Percentiles rank a stretch among this genome's conserved stretches.
Evolutionary conservation across 2,888 invertebrate genomes (phyloP).

Genomic region (Pseudococcus longispinus): DNA sequence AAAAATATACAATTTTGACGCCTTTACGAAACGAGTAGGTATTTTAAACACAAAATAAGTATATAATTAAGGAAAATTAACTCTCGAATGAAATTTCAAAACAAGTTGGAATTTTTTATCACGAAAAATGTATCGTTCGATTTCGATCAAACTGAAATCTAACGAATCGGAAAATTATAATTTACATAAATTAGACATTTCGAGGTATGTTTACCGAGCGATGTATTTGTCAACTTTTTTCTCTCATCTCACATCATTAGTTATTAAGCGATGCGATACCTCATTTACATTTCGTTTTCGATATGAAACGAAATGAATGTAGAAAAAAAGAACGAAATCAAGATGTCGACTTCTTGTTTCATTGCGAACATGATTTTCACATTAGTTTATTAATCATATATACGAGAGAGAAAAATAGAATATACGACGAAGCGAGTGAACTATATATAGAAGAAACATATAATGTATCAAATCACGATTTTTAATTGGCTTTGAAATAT

Average conservation of each 20-base stretch:
- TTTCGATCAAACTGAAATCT: slow-evolving; percentile 47
- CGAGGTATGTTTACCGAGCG: slow-evolving; percentile 30
- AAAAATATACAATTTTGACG: slow-evolving; percentile 23
- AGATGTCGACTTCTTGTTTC: slow-evolving; percentile 51
- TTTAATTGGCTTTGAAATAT: slow-evolving; percentile 42
- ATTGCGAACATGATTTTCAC: slow-evolving; percentile 54
- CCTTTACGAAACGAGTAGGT: neutral
- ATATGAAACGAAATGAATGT: slow-evolving; percentile 7
- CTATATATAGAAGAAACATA: neutral
- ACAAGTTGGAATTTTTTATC: slow-evolving; percentile 19
- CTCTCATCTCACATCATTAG: slow-evolving; percentile 43
- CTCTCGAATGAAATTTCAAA: slow-evolving; percentile 26
- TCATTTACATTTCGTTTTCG: slow-evolving; percentile 54
- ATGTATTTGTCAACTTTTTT: slow-evolving; percentile 39
- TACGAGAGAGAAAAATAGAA: neutral
- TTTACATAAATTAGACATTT: slow-evolving; percentile 54
- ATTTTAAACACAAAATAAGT: neutral
- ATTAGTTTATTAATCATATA: slow-evolving; percentile 55
- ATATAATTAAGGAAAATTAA: slow-evolving; percentile 10
- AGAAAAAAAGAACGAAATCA: slow-evolving; percentile 25
- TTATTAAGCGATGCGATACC: slow-evolving; percentile 30
- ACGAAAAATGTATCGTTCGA: slow-evolving; percentile 39
- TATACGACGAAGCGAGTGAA: neutral
- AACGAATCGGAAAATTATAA: slow-evolving; percentile 56
- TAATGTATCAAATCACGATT: slow-evolving; percentile 41